phyloP scores from a whole-genome alignment of 2,888 invertebrate species.

The Idaea biselata region DNA sequence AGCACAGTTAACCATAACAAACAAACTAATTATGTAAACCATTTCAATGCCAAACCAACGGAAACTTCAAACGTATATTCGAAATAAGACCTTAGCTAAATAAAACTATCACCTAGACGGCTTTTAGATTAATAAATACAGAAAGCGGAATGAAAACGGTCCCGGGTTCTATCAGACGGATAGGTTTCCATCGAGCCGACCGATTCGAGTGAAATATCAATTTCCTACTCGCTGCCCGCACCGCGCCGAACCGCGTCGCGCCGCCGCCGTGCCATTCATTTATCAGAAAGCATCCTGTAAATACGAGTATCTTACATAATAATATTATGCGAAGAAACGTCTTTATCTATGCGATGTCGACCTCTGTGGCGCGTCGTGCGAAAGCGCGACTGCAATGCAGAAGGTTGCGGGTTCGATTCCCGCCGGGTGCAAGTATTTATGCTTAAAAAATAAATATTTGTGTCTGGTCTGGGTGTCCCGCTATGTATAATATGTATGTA shows the following conservation, averaged over 20 bases:
- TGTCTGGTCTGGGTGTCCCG: too few relatives aligned
- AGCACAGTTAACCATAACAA: too few relatives aligned
- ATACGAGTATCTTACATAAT: conserved; percentile 42
- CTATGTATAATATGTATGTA: too few relatives aligned
- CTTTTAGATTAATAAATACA: conserved; percentile 21
- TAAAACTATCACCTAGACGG: conserved; percentile 2
- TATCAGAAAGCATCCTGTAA: conserved; percentile 44
- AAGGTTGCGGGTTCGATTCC: too few relatives aligned
- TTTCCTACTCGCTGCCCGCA: conserved; percentile 58
- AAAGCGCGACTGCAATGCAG: too few relatives aligned
- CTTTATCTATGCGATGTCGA: too few relatives aligned
- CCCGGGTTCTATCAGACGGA: conserved; percentile 13
- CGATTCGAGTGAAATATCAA: conserved; percentile 67
- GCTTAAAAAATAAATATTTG: too few relatives aligned
- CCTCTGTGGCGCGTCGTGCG: too few relatives aligned
- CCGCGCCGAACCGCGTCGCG: conserved; percentile 46
- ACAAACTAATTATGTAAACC: background rate
- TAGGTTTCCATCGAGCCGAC: conserved; percentile 29
- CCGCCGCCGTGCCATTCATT: conserved; percentile 53
- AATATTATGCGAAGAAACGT: conserved; percentile 12
- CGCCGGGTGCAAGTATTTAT: too few relatives aligned
- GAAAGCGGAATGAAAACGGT: conserved; percentile 14
- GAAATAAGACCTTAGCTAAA: background rate
- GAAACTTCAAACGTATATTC: background rate
- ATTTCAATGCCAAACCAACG: background rate